A percentile compares a stretch with the other conserved stretches of the same genome.
Conservation (phyloP, 2,113 vertebrate genomes). For the Cnemophilus loriae region DNA sequence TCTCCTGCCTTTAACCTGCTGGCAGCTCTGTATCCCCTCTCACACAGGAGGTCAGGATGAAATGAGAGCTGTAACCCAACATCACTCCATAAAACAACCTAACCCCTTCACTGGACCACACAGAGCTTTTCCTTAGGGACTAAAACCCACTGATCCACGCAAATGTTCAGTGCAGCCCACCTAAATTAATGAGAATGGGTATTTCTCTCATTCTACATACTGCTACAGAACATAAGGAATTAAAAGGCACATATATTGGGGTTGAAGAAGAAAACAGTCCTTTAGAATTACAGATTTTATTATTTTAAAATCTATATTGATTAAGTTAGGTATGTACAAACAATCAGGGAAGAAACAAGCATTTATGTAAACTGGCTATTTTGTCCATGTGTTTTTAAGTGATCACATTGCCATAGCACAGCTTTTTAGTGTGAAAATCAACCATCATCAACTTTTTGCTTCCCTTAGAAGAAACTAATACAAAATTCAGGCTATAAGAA, state of each 20-base stretch:
- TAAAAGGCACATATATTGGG: background rate
- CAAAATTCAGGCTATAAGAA: background rate
- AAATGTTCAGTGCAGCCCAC: background rate
- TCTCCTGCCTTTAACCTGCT: conserved; percentile 55
- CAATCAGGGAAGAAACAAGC: background rate
- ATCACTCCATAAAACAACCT: conserved; percentile 60
- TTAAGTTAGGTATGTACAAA: background rate
- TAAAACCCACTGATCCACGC: conserved; percentile 38
- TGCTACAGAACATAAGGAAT: background rate
- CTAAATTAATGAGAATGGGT: conserved; percentile 22
- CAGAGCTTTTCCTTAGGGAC: conserved; percentile 42
- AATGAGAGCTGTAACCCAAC: conserved; percentile 58
- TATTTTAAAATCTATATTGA: background rate
- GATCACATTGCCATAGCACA: background rate
- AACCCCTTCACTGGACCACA: conserved; percentile 64
- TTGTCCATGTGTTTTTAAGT: background rate
- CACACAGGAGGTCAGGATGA: conserved; percentile 48
- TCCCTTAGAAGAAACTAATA: background rate
- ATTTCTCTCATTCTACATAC: background rate
- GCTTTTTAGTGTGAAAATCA: background rate
- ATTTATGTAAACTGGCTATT: background rate
- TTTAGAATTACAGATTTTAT: background rate
- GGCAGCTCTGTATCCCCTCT: conserved; percentile 40
- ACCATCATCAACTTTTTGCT: background rate
- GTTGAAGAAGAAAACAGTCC: background rate